Conservation (phyloP, 2,888 invertebrate genomes). For the Drosophila trichaetosa region DNA sequence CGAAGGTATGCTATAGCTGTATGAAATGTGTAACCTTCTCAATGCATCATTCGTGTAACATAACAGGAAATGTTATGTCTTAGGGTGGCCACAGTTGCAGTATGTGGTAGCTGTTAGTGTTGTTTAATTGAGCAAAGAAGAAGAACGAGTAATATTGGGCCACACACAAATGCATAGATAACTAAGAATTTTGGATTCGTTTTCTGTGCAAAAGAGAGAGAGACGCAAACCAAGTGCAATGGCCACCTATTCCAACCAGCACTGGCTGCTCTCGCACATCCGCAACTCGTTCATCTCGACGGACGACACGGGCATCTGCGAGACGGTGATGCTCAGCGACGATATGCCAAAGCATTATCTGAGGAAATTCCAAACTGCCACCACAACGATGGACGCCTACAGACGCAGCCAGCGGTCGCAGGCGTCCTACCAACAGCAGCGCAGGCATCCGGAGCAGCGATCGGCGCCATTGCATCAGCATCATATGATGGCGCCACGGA, state of each 20-base stretch:
- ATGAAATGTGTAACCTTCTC: slow-evolving; percentile 1
- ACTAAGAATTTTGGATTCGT: slow-evolving; percentile 54
- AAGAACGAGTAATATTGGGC: slow-evolving; percentile 36
- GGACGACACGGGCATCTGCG: slow-evolving; percentile 97
- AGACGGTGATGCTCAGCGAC: slow-evolving; percentile 95
- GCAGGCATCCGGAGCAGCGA: slow-evolving; percentile 33
- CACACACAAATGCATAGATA: slow-evolving; percentile 63
- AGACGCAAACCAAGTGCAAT: slow-evolving; percentile 85
- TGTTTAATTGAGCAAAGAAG: slow-evolving; percentile 30
- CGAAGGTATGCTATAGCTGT: background rate
- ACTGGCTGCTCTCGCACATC: slow-evolving; percentile 96
- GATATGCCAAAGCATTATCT: slow-evolving; percentile 88
- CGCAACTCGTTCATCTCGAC: slow-evolving; percentile 97
- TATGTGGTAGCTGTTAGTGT: slow-evolving; percentile 6
- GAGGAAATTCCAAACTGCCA: slow-evolving; percentile 84
- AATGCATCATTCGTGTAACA: slow-evolving; percentile 1
- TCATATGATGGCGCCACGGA: slow-evolving; percentile 44
- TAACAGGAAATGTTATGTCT: background rate
- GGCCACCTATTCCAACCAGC: slow-evolving; percentile 97
- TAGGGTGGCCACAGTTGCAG: slow-evolving; percentile 20
- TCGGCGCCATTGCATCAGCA: slow-evolving; percentile 22
- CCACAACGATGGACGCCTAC: slow-evolving; percentile 46
- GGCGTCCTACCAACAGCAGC: slow-evolving; percentile 29
- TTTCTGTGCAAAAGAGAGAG: slow-evolving; percentile 45
- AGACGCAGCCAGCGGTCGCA: slow-evolving; percentile 44